Percentiles rank a stretch among this genome's conserved stretches.
Evolutionary conservation across 2,888 invertebrate genomes (phyloP).

Genomic region (Hesperia comma): DNA sequence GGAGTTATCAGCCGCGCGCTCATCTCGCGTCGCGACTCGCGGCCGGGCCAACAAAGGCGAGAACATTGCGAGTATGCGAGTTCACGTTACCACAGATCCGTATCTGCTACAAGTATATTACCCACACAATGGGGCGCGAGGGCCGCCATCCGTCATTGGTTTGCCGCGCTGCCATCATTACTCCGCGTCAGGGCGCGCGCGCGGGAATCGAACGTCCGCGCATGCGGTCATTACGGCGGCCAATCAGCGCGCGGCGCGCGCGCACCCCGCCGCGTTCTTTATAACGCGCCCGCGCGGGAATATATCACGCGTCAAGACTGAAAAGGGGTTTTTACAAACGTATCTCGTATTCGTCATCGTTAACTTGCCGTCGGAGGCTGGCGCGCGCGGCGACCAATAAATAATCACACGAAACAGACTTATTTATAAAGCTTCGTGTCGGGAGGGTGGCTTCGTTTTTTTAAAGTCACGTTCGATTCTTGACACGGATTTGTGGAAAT

Average conservation of each 20-base stretch:
- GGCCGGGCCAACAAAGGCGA: conserved; percentile 27
- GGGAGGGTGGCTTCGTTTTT: conserved; percentile 54
- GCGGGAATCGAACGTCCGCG: conserved; percentile 63
- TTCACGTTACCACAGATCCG: conserved; percentile 40
- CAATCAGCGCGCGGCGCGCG: conserved; percentile 71
- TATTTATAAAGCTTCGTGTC: conserved; percentile 69
- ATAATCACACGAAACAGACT: conserved; percentile 72
- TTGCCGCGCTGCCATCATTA: conserved; percentile 69
- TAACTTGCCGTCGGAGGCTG: conserved; percentile 60
- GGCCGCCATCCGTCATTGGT: conserved; percentile 81
- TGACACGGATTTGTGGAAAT: conserved; percentile 79
- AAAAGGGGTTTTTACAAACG: conserved; percentile 76
- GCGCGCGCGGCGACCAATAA: conserved; percentile 67
- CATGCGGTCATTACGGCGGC: conserved; percentile 68
- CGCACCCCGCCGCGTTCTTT: conserved; percentile 80
- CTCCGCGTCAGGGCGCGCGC: conserved; percentile 66
- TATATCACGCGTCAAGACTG: conserved; percentile 78
- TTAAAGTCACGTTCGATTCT: conserved; percentile 59
- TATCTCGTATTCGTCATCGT: conserved; percentile 83
- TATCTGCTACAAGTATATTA: conserved; percentile 44
- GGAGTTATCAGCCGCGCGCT: conserved; percentile 33
- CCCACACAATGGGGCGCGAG: conserved; percentile 72
- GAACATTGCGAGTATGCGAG: conserved; percentile 22
- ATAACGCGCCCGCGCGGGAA: conserved; percentile 71
- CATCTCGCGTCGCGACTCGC: conserved; percentile 36